Conservation (phyloP, 2,888 invertebrate species). For the Rambutsinella grinnellia region DNA sequence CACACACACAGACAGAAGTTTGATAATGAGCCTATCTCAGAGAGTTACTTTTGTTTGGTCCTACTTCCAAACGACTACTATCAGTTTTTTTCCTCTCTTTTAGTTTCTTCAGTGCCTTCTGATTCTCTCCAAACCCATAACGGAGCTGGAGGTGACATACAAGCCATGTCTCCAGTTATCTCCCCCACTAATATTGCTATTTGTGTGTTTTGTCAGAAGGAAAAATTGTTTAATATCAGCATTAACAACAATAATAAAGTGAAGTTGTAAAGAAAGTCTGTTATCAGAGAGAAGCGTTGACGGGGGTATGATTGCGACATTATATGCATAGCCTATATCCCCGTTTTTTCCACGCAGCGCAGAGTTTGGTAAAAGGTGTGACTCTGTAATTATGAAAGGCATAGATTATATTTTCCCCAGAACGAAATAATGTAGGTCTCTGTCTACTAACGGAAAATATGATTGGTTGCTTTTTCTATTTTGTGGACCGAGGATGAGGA, state of each 20-base stretch:
- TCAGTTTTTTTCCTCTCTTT: slow-evolving; percentile 40
- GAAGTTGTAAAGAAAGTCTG: background rate
- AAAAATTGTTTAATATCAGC: background rate
- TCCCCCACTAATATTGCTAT: background rate
- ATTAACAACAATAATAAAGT: background rate
- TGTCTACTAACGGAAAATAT: slow-evolving; percentile 26
- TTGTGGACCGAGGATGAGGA: slow-evolving; percentile 28
- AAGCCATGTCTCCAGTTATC: background rate
- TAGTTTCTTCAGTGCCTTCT: slow-evolving; percentile 29
- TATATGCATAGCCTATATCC: background rate
- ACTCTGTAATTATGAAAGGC: background rate
- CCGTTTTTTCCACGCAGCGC: background rate
- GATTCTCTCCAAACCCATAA: slow-evolving; percentile 1
- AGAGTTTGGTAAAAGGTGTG: background rate
- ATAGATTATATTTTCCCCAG: slow-evolving; percentile 7
- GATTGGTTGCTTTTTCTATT: slow-evolving; percentile 1
- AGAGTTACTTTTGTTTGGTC: slow-evolving; percentile 20
- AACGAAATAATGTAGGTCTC: slow-evolving; percentile 25
- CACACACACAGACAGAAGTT: slow-evolving; percentile 25
- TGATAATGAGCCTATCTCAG: slow-evolving; percentile 49
- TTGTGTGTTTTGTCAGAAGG: background rate
- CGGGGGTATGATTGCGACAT: background rate
- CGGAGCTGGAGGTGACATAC: background rate
- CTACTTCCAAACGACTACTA: slow-evolving; percentile 56
- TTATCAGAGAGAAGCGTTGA: background rate